Evolutionary conservation across 2,797 vertebrate genomes (phyloP).

Genomic region (Sebastes diploproa): DNA sequence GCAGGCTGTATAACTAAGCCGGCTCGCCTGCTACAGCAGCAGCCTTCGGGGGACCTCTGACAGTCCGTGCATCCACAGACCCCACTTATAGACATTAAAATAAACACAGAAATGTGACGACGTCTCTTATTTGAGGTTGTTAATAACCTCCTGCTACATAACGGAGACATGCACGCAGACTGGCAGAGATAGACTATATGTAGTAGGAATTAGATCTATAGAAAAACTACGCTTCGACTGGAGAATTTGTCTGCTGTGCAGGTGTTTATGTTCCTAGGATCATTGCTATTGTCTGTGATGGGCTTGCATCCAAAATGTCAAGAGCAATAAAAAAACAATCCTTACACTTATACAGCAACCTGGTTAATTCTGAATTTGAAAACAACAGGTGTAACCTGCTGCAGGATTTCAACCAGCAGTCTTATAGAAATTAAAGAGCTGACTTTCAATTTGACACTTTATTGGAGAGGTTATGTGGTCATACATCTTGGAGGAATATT

Average conservation of each 20-base stretch:
- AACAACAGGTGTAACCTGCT: background rate
- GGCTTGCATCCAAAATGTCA: conserved; percentile 23
- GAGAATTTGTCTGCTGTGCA: conserved; percentile 24
- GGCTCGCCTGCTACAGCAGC: conserved; percentile 28
- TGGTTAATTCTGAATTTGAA: background rate
- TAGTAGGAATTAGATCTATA: conserved; percentile 35
- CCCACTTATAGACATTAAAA: conserved; percentile 66
- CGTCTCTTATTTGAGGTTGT: conserved; percentile 60
- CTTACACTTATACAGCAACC: background rate
- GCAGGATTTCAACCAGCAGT: background rate
- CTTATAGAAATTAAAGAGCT: background rate
- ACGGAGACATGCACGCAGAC: conserved; percentile 51
- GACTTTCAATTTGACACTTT: background rate
- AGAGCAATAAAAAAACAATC: background rate
- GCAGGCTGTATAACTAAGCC: conserved; percentile 38
- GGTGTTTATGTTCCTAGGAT: conserved; percentile 28
- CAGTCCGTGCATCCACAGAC: conserved; percentile 36
- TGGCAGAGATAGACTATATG: conserved; percentile 32
- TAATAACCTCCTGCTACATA: conserved; percentile 54
- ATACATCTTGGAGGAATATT: background rate
- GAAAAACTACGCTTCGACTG: conserved; percentile 22
- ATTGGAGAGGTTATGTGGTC: background rate
- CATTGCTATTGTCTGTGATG: conserved; percentile 23
- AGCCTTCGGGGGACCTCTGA: conserved; percentile 31
- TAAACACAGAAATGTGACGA: conserved; percentile 69